Base-by-base conservation (phyloP, 2,888 invertebrate genomes). In the Cataglyphis rosenhaueri region DNA sequence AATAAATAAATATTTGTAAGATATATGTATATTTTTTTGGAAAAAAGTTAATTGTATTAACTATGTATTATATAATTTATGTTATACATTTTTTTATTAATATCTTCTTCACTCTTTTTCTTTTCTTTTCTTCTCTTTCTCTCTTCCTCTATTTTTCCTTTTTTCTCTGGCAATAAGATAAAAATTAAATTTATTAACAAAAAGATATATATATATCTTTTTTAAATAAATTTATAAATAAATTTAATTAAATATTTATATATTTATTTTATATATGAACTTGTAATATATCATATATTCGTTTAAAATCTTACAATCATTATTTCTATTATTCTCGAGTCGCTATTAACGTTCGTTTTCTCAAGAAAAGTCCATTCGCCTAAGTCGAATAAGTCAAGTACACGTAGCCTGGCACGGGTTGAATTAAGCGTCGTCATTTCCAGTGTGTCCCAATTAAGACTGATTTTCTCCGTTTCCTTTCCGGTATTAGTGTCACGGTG, bases 401-500 rank as follows among this genome's bases (percentile, higher is more conserved):
- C 55, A 35, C 44, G 44, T 76, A 65, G 8, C 55, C 55, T 64
- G 59, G 55, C 81, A 71, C 35, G 73, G 52, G 41, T 64, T 74
- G 65, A 91, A 91, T 92, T 90, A 91, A 91, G 87, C 88, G 87
- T 90, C 89, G 90, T 90, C 89, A 89, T 92, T 89, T 85, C 87
- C 90, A 88, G 90, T 85, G 87, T 91, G 94, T 91, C 92, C 93
- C 93, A 94, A 94, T 94, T 94, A 94, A 93, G 92, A 90, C 87
- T 91, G 93, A 93, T 94, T 93, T 93, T 92, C 93, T 92, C 90
- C 91, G 92, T 93, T 93, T 93, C 93, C 92, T 93, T 93, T 89
- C 91, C 92, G 91, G 92, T 93, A 93, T 94, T 93, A 93, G 92
- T 93, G 94, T 94, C 93, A 94, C 94, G 94, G 94, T 94, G 90